A percentile compares a stretch with the other conserved stretches of the same genome.
Conservation (phyloP, 2,113 vertebrate species). For the Mus musculus region DNA sequence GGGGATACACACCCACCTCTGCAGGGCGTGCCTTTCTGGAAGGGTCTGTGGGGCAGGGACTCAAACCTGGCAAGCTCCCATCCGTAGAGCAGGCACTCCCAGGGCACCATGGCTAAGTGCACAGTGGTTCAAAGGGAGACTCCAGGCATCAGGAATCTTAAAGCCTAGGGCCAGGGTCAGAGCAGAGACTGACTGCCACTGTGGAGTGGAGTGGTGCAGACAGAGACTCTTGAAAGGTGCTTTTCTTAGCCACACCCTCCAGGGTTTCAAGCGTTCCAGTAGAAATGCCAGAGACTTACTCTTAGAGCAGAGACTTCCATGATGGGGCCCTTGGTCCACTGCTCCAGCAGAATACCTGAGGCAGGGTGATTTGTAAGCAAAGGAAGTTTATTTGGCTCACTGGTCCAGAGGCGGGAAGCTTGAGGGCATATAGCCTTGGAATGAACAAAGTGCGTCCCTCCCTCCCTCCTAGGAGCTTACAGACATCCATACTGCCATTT, state of each 20-base stretch:
- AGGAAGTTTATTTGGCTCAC: not conserved
- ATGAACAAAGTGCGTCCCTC: too few relatives aligned
- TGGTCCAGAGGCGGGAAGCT: not conserved
- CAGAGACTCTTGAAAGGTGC: not conserved
- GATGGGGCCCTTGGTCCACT: not conserved
- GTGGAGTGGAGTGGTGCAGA: not conserved
- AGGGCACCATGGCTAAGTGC: not conserved
- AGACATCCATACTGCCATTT: not conserved
- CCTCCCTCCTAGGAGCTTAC: not conserved
- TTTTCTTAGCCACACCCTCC: rapidly evolving
- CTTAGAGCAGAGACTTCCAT: not conserved
- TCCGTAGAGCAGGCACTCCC: not conserved
- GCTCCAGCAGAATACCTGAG: not conserved
- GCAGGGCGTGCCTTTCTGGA: not conserved
- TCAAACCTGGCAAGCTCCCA: not conserved
- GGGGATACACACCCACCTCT: not conserved
- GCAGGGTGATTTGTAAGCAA: not conserved
- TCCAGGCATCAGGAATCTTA: not conserved
- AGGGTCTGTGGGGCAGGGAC: not conserved
- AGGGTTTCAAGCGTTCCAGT: not conserved
- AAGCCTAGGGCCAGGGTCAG: not conserved
- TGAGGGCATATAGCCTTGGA: not conserved
- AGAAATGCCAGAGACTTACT: not conserved
- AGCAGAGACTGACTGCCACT: not conserved
- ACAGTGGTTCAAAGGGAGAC: not conserved